phyloP scores from a whole-genome alignment of 2,888 invertebrate genomes.

The Epistrophe grossulariae region DNA sequence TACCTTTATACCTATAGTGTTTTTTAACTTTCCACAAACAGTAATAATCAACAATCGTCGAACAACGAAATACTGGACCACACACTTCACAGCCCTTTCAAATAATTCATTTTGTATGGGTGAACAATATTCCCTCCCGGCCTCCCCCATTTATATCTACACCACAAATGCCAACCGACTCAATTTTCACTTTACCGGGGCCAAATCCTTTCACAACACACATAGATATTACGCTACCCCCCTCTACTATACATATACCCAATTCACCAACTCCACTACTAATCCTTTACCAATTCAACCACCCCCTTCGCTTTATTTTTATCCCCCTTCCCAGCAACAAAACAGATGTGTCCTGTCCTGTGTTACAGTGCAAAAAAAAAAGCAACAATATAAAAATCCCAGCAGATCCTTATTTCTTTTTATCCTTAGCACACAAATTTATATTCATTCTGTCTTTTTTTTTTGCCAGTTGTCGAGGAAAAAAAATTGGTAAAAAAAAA shows the following conservation, averaged over 20 bases:
- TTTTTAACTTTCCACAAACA: conserved; percentile 58
- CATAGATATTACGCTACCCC: background rate
- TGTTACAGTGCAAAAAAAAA: conserved; percentile 48
- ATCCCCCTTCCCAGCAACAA: conserved; percentile 34
- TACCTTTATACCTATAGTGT: background rate
- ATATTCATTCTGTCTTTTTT: conserved; percentile 67
- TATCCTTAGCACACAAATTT: conserved; percentile 69
- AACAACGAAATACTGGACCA: conserved; percentile 64
- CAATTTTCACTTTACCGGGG: conserved; percentile 70
- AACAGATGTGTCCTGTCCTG: conserved; percentile 70
- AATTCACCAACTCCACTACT: conserved; percentile 49
- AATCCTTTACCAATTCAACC: conserved; percentile 71
- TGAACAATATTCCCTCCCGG: background rate
- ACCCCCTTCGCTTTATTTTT: background rate
- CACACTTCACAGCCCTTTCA: conserved; percentile 19
- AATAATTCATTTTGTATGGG: conserved; percentile 41
- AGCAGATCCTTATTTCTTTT: conserved; percentile 66
- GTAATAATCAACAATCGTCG: conserved; percentile 62
- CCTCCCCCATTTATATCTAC: background rate
- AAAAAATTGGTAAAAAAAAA: conserved; percentile 25
- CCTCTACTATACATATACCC: background rate
- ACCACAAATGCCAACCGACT: conserved; percentile 36
- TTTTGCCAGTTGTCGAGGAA: conserved; percentile 39
- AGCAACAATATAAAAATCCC: conserved; percentile 63
- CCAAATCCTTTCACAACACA: conserved; percentile 41